Percentiles rank a stretch among this genome's conserved stretches.
Conservation (phyloP, 2,113 vertebrate species). For the Bubalus kerabau region DNA sequence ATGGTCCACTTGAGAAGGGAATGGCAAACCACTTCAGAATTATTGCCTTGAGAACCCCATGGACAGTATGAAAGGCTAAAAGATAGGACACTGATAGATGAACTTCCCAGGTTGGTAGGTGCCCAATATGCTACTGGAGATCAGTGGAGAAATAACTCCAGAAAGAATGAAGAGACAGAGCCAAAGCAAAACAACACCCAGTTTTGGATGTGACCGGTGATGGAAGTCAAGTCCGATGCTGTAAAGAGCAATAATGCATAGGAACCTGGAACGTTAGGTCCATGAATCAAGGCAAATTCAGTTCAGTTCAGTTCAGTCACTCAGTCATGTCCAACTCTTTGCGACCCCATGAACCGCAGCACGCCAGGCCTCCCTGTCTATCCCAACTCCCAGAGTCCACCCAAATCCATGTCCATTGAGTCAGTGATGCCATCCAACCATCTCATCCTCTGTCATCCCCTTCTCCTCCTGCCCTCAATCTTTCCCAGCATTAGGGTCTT, state of each 20-base stretch:
- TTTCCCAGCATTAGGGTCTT: no score
- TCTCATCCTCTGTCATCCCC: no score
- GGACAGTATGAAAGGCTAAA: neutral
- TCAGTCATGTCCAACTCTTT: no score
- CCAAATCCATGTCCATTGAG: no score
- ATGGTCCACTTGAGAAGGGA: neutral
- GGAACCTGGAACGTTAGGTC: neutral
- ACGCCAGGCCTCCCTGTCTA: no score
- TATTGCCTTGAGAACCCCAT: neutral
- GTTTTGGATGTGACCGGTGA: neutral
- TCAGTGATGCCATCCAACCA: no score
- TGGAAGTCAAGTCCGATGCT: neutral
- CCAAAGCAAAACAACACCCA: neutral
- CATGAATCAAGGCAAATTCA: neutral
- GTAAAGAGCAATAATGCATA: neutral
- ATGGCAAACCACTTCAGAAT: neutral
- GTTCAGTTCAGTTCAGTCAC: no score
- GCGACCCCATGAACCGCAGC: no score
- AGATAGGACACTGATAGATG: neutral
- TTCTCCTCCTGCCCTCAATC: no score
- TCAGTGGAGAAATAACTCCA: neutral
- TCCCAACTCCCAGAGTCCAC: no score
- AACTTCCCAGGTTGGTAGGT: neutral
- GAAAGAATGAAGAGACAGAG: neutral
- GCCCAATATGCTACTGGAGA: neutral